A percentile compares a stretch with the other conserved stretches of the same genome.
These are phyloP conservation scores for Craseonycteris thonglongyai DNA, from an alignment of 2,113 vertebrate genomes.

Conservation along the genomic window DNA sequence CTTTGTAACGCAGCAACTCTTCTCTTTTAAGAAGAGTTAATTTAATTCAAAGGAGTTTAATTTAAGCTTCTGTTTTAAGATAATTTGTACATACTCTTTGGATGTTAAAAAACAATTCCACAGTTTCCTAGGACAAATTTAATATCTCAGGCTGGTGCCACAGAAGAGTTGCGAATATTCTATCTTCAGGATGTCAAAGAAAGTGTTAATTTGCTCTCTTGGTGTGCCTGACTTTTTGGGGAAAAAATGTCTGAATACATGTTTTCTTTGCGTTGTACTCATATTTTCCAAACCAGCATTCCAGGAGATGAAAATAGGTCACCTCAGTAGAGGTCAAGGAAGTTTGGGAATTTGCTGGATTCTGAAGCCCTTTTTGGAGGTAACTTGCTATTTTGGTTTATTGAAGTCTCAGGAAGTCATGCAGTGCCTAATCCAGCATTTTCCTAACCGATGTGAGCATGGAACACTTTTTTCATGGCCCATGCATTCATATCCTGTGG, in stretches of 20 bases:
- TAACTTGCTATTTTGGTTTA: neutral
- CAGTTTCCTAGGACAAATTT: neutral
- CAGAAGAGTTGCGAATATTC: neutral
- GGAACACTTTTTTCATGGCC: neutral
- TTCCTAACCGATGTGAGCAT: neutral
- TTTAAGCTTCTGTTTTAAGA: neutral
- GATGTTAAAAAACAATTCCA: neutral
- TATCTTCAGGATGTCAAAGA: neutral
- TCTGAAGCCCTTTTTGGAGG: neutral
- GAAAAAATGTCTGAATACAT: neutral
- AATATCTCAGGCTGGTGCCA: neutral
- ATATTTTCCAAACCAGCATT: neutral
- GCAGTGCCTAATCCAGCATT: neutral
- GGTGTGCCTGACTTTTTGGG: neutral
- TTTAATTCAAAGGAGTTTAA: neutral
- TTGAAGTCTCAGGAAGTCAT: neutral
- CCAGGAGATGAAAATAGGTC: conserved; percentile 3
- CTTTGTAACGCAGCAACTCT: neutral
- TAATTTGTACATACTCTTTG: neutral
- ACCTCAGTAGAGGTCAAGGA: neutral
- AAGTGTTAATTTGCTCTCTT: neutral
- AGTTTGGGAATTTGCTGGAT: neutral
- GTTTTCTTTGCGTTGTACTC: neutral
- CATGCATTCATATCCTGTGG: neutral
- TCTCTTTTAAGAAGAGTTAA: neutral